Evolutionary conservation across 2,797 vertebrate genomes (phyloP), one percentile per base, ranked within the genome.

Genomic region (Protosalanx chinensis): DNA sequence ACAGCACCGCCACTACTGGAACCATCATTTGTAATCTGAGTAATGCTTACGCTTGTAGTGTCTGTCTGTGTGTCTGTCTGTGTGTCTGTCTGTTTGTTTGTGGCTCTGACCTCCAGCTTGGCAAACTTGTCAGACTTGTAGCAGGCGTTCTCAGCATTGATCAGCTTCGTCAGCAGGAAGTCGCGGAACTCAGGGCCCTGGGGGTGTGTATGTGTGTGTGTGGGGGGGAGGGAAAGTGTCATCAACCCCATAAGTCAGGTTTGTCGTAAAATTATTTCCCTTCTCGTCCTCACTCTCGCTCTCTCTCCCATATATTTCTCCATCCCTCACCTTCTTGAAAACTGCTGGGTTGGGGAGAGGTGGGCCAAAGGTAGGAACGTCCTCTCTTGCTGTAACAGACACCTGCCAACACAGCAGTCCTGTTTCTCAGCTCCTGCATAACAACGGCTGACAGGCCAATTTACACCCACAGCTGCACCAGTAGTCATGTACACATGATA

Each of bases 51-150:
- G 23, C 49, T 29, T n/a, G 72, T 64, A 60, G 41, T 41, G 29
- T 62, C 35, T 2, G 64, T 27, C 32, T 18, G 37, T 46, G 20
- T 23, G 68, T 49, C 56, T 20, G 37, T 63, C 58, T 41, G 37
- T 30, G 3, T 20, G 59, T 62, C 23, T 20, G 23, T 20, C 58
- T 12, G 59, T 51, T 35, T 33, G 13, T n/a, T 15, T 6, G 61
- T 15, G 32, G 70, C 68, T 61, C 86, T 94, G 90, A 98, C 97
- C 97, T 99, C 97, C 70, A 99, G 91, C 86, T 97, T 98, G 0
- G 97, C 96, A 4, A 99, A 99, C 90, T 98, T 98, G 91, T 98
- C 97, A 0, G 97, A 97, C 86, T 98, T 99, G 93, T 95, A 98
- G 91, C 97, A 98, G 74, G 97, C 96, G 0, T 96, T 96, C 89